Conservation (phyloP, 2,888 invertebrate genomes). For the Hypena proboscidalis region DNA sequence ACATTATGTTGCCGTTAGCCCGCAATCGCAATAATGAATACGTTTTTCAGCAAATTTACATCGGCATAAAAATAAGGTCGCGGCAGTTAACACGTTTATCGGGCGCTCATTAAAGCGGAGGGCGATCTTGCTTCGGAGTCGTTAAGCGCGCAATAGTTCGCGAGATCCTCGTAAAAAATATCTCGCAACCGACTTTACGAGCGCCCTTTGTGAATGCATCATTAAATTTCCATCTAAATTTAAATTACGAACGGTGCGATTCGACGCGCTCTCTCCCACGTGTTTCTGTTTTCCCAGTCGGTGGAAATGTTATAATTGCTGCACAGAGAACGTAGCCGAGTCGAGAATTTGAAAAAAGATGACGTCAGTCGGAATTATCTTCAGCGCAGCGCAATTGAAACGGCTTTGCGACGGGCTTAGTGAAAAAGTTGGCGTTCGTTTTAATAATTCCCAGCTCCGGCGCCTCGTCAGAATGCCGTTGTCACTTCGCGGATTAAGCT, state of each 20-base stretch:
- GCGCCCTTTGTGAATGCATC: constrained; percentile 85
- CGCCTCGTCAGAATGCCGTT: constrained; percentile 86
- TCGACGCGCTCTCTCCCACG: constrained; percentile 79
- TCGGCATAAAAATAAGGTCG: constrained; percentile 84
- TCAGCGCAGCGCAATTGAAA: constrained; percentile 86
- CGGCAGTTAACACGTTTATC: constrained; percentile 85
- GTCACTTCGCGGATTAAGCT: constrained; percentile 85
- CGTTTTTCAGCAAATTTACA: constrained; percentile 83
- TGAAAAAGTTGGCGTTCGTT: constrained; percentile 86
- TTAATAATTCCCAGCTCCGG: constrained; percentile 85
- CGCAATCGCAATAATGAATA: constrained; percentile 77
- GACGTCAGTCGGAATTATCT: constrained; percentile 85
- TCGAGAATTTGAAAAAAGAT: constrained; percentile 84
- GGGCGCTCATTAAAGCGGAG: constrained; percentile 85
- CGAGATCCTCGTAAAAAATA: constrained; percentile 86
- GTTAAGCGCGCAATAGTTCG: constrained; percentile 86
- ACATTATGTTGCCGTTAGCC: constrained; percentile 54
- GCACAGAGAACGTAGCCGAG: constrained; percentile 82
- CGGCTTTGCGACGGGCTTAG: constrained; percentile 85
- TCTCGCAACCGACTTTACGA: constrained; percentile 85
- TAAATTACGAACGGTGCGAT: constrained; percentile 82
- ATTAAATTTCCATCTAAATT: constrained; percentile 86
- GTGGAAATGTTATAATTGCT: constrained; percentile 85
- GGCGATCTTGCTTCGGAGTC: constrained; percentile 85
- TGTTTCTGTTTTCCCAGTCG: constrained; percentile 84